Evolutionary conservation across 2,113 vertebrate genomes (phyloP).

Genomic region (Eurypyga helias): DNA sequence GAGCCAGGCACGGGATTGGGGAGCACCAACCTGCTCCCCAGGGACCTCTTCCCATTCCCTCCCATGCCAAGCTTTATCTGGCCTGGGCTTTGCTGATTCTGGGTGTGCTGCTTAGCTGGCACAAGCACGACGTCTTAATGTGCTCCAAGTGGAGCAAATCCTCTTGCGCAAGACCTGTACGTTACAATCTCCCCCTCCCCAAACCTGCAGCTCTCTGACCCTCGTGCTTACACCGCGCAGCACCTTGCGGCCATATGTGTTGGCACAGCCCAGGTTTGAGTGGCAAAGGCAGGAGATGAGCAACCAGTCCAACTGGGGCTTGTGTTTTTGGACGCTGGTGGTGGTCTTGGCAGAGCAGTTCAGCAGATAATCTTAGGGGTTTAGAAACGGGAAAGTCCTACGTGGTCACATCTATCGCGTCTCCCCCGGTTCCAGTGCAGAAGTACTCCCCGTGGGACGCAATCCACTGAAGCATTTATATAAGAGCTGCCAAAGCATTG

Average conservation of each 20-base stretch:
- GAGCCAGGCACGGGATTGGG: neutral
- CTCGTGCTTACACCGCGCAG: rapidly evolving
- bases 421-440: neutral
- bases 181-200: neutral
- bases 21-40: neutral
- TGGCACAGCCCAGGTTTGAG: neutral
- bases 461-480: neutral
- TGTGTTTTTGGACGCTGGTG: neutral
- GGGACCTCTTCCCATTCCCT: neutral
- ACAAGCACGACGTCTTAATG: neutral
- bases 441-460: neutral
- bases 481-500: neutral
- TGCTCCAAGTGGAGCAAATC: neutral
- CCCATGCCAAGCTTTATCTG: neutral
- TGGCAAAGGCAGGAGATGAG: neutral
- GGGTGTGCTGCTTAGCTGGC: neutral
- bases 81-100: neutral
- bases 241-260: neutral
- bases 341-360: neutral
- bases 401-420: rapidly evolving
- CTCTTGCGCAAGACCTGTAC: neutral
- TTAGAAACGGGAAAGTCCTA: neutral
- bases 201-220: neutral
- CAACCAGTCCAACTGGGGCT: neutral
- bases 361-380: neutral